Percentiles rank a stretch among this genome's conserved stretches.
Conservation (phyloP, 2,888 invertebrate species). For the Prenolepis imparis region DNA sequence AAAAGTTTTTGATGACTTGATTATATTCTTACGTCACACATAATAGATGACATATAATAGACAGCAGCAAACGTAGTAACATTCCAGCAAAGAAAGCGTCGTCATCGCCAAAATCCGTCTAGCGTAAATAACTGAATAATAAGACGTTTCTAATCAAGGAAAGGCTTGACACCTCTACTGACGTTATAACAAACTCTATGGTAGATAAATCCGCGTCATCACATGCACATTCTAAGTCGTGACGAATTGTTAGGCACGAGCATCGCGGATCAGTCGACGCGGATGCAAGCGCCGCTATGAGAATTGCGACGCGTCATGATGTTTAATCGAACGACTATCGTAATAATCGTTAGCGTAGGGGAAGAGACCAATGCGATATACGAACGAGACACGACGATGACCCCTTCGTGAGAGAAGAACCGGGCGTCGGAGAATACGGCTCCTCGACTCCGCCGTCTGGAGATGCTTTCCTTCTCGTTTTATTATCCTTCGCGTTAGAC, state of each 20-base stretch:
- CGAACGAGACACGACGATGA: slow-evolving; percentile 38
- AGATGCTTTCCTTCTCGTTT: slow-evolving; percentile 52
- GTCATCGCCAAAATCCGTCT: slow-evolving; percentile 52
- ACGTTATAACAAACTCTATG: slow-evolving; percentile 40
- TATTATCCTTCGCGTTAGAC: slow-evolving; percentile 76
- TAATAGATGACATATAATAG: neutral
- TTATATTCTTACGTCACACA: slow-evolving; percentile 4
- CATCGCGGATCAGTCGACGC: slow-evolving; percentile 38
- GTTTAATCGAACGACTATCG: slow-evolving; percentile 58
- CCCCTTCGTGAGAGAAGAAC: slow-evolving; percentile 46
- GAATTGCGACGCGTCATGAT: slow-evolving; percentile 57
- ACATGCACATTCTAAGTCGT: slow-evolving; percentile 22
- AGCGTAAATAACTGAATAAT: slow-evolving; percentile 37
- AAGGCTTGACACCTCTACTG: slow-evolving; percentile 5
- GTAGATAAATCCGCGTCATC: slow-evolving; percentile 49
- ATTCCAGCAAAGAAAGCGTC: slow-evolving; percentile 22
- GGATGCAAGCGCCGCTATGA: slow-evolving; percentile 34
- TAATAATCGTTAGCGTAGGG: slow-evolving; percentile 52
- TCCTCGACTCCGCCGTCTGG: slow-evolving; percentile 43
- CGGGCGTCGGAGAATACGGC: slow-evolving; percentile 44
- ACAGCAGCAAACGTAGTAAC: neutral
- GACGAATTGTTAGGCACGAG: slow-evolving; percentile 47
- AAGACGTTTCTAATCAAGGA: slow-evolving; percentile 43
- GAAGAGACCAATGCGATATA: slow-evolving; percentile 49
- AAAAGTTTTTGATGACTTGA: neutral